phyloP scores from a whole-genome alignment of 1,140 invertebrate species.

The Spodoptera frugiperda region DNA sequence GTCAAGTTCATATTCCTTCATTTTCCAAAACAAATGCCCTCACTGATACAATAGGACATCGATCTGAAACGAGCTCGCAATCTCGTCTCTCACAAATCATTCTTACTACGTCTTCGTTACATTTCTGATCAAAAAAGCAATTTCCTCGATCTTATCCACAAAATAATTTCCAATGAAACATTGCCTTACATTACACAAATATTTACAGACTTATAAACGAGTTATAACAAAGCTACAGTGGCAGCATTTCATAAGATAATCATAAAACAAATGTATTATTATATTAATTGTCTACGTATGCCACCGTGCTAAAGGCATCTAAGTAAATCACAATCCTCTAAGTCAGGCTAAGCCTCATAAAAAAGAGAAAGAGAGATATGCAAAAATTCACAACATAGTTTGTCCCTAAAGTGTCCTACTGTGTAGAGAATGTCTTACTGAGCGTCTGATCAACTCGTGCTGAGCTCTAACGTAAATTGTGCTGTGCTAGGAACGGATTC shows the following conservation, averaged over 20 bases:
- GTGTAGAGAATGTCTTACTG: slow-evolving; percentile 22
- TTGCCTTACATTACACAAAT: slow-evolving; percentile 38
- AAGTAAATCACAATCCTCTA: slow-evolving; percentile 76
- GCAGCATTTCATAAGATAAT: slow-evolving; percentile 60
- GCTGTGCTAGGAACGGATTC: slow-evolving; percentile 61
- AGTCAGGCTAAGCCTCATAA: slow-evolving; percentile 69
- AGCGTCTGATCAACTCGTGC: slow-evolving; percentile 40
- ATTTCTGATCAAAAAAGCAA: slow-evolving; percentile 23
- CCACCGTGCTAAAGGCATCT: slow-evolving; percentile 80
- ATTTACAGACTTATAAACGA: slow-evolving; percentile 47
- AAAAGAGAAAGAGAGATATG: slow-evolving; percentile 76
- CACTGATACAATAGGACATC: not conserved
- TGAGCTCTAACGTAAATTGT: slow-evolving; percentile 54
- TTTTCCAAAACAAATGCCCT: not conserved
- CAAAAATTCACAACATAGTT: slow-evolving; percentile 78
- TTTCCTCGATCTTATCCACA: slow-evolving; percentile 29
- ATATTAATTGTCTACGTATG: slow-evolving; percentile 56
- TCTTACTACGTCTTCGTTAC: not conserved
- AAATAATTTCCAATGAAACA: slow-evolving; percentile 8
- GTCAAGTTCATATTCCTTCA: not conserved
- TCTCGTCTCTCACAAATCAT: not conserved
- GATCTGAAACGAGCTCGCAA: not conserved
- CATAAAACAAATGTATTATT: slow-evolving; percentile 50
- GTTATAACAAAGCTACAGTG: slow-evolving; percentile 71
- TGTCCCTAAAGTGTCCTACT: slow-evolving; percentile 47